Conservation (phyloP, 1,140 invertebrate genomes). For the Brachionus sp. region DNA sequence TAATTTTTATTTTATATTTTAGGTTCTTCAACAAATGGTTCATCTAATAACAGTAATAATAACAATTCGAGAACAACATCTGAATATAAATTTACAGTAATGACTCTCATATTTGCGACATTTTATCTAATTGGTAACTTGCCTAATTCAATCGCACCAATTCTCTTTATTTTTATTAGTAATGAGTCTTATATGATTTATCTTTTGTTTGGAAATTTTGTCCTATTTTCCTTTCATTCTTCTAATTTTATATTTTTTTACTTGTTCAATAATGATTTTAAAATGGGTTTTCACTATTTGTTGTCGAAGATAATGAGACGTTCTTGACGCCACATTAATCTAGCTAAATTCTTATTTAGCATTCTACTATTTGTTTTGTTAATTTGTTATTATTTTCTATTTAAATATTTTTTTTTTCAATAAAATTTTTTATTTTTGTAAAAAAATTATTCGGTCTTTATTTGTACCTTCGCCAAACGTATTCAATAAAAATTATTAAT, state of each 20-base stretch:
- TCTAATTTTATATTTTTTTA: constrained; percentile 31
- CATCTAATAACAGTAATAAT: neutral
- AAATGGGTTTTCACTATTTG: neutral
- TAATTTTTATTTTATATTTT: neutral
- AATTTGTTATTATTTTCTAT: neutral
- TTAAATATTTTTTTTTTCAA: no score
- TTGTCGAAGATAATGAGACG: neutral
- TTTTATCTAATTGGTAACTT: constrained; percentile 38
- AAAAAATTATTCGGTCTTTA: no score
- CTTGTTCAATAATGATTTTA: constrained; percentile 34
- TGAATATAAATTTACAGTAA: constrained; percentile 34
- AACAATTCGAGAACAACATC: neutral
- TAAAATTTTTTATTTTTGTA: no score
- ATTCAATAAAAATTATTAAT: no score
- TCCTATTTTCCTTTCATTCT: constrained; percentile 15
- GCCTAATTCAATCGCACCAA: constrained; percentile 32
- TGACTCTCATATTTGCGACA: constrained; percentile 12
- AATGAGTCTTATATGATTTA: neutral
- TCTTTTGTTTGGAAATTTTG: constrained; percentile 38
- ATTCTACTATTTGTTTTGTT: neutral
- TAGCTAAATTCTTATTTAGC: neutral
- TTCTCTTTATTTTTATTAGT: constrained; percentile 3
- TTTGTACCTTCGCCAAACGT: no score
- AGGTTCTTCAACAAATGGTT: neutral
- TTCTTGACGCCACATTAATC: neutral